Evolutionary conservation across 2,113 vertebrate genomes (phyloP).

Genomic region (Trogon surrucura): DNA sequence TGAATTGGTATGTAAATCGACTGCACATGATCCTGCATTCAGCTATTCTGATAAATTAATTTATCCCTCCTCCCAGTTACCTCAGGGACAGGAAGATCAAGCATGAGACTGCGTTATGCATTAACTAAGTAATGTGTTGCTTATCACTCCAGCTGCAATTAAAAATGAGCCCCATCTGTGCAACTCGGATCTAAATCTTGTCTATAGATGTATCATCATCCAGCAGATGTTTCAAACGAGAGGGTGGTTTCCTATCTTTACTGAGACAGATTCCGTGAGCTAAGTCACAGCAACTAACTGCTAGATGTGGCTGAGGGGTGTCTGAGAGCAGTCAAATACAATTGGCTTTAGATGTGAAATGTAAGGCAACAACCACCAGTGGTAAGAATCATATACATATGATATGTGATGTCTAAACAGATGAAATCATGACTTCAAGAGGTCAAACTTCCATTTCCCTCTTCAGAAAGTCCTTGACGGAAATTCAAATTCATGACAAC

Average conservation of each 20-base stretch:
- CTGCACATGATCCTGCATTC: neutral
- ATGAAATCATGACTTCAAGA: neutral
- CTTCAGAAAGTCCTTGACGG: neutral
- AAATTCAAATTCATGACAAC: neutral
- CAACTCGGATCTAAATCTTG: neutral
- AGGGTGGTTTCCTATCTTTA: neutral
- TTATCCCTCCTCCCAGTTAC: neutral
- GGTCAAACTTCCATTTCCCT: neutral
- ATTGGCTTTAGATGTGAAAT: neutral
- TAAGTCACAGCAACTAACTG: neutral
- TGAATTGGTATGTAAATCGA: neutral
- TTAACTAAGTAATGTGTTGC: neutral
- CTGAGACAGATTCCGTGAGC: neutral
- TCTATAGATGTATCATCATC: neutral
- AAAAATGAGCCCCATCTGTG: neutral
- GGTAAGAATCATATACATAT: neutral
- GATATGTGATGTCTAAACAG: neutral
- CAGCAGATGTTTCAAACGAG: neutral
- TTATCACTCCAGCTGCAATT: neutral
- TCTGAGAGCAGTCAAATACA: neutral
- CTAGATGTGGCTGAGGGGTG: neutral
- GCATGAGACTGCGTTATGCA: fast-evolving
- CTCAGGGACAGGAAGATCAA: neutral
- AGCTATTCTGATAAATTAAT: neutral
- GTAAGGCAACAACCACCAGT: neutral